Evolutionary conservation across 2,113 vertebrate species (phyloP).

Genomic region (Picathartes gymnocephalus): DNA sequence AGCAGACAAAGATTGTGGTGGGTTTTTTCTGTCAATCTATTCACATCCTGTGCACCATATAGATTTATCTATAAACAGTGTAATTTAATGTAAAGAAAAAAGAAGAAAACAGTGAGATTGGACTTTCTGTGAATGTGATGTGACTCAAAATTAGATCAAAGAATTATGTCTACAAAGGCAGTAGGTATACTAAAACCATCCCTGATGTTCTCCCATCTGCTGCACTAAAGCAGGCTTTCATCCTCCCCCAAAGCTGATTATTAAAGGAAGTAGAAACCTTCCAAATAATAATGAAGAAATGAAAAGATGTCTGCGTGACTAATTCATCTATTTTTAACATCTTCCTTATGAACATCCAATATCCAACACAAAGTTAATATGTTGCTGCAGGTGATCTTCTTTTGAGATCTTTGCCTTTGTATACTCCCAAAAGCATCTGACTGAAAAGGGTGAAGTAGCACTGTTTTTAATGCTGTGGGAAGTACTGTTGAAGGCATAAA

Average conservation of each 20-base stretch:
- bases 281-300: background rate
- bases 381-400: background rate
- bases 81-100: background rate
- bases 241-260: background rate
- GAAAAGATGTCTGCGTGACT: background rate
- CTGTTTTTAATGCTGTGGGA: background rate
- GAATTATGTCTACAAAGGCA: background rate
- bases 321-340: background rate
- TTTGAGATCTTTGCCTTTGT: background rate
- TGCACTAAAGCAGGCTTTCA: background rate
- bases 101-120: background rate
- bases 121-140: background rate
- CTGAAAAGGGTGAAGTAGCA: background rate
- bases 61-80: background rate
- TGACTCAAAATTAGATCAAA: background rate
- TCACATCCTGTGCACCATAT: background rate
- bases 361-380: background rate
- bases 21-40: background rate
- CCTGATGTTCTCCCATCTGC: slow-evolving; percentile 7
- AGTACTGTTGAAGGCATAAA: background rate
- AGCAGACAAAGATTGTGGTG: background rate
- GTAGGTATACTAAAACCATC: background rate
- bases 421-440: background rate
- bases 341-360: background rate
- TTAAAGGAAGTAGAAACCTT: background rate